phyloP scores from a whole-genome alignment of 2,888 invertebrate species.

The Cryptops parisi region DNA sequence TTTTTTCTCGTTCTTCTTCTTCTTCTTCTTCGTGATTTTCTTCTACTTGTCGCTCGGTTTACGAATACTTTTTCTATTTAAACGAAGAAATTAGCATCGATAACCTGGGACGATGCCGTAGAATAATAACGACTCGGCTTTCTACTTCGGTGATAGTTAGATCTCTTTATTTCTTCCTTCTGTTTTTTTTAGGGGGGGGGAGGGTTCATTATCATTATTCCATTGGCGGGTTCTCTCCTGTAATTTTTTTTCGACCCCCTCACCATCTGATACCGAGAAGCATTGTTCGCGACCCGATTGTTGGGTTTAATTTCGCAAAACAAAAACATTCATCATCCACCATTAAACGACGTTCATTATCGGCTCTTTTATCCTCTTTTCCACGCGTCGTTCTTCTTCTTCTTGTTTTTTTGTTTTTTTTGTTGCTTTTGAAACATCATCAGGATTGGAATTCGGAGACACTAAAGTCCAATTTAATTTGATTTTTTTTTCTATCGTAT shows the following conservation, averaged over 20 bases:
- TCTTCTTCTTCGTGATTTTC: too few species aligned
- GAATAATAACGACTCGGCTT: background rate
- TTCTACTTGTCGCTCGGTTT: too few species aligned
- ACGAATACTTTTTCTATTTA: background rate
- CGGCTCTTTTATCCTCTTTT: too few species aligned
- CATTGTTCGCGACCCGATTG: background rate
- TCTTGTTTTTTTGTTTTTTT: too few species aligned
- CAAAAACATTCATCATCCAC: background rate
- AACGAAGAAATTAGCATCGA: background rate
- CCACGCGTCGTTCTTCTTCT: too few species aligned
- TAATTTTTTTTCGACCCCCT: background rate
- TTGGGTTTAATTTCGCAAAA: background rate
- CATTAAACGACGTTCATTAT: background rate
- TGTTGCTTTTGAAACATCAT: too few species aligned
- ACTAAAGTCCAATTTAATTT: background rate
- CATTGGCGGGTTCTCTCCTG: background rate
- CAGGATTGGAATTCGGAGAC: background rate
- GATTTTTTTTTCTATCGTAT: background rate
- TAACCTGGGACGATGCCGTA: background rate
- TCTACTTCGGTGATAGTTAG: background rate
- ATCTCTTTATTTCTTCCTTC: background rate
- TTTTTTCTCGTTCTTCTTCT: too few species aligned
- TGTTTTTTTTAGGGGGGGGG: background rate
- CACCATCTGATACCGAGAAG: too few species aligned
- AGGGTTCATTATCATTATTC: background rate